phyloP scores from a whole-genome alignment of 2,797 vertebrate genomes.

The Eidolon dupreanum region DNA sequence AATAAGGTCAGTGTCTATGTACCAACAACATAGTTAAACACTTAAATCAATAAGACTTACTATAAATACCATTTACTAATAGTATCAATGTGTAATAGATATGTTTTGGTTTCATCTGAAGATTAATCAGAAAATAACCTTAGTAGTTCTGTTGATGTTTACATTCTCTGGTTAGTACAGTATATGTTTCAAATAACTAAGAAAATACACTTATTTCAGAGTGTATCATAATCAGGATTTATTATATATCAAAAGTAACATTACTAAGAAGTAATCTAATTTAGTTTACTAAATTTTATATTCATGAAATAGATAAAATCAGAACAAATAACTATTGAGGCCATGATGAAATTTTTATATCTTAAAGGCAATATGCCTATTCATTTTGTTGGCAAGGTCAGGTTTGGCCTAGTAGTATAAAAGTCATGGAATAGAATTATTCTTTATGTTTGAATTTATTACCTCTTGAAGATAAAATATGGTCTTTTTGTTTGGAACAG shows the following conservation, averaged over 20 bases:
- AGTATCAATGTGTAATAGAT: background rate
- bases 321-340: background rate
- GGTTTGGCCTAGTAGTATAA: background rate
- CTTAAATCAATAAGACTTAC: background rate
- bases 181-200: background rate
- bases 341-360: background rate
- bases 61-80: background rate
- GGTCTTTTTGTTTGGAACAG: background rate
- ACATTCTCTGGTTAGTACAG: background rate
- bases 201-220: background rate
- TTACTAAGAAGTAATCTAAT: background rate
- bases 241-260: background rate
- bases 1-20: background rate
- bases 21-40: background rate
- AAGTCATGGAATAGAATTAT: background rate
- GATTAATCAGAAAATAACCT: background rate
- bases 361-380: background rate
- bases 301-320: background rate
- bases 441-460: background rate
- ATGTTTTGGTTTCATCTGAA: background rate
- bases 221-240: background rate
- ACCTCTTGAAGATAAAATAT: background rate
- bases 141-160: background rate
- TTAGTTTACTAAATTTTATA: background rate
- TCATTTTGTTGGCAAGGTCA: background rate